phyloP scores from a whole-genome alignment of 2,888 invertebrate species.

The Rhorus exstirpatorius region DNA sequence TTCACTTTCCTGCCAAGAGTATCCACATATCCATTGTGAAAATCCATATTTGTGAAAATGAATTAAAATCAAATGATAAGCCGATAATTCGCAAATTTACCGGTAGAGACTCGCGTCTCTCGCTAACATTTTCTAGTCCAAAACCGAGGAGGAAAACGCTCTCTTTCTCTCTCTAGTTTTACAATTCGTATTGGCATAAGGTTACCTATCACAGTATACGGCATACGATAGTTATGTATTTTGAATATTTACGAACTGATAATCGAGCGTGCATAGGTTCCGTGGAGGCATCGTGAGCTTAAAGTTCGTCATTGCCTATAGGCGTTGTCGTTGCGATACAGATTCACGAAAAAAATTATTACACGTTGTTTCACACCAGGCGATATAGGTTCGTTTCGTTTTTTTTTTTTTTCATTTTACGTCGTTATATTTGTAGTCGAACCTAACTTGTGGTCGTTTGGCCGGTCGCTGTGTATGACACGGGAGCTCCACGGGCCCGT shows the following conservation, averaged over 20 bases:
- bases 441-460: conserved; percentile 72
- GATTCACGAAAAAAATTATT: background rate
- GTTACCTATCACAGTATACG: background rate
- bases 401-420: background rate
- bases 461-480: conserved; percentile 86
- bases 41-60: no score
- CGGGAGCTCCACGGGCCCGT: conserved; percentile 86
- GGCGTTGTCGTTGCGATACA: background rate
- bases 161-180: background rate
- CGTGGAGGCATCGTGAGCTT: background rate
- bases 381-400: no score
- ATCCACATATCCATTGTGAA: no score
- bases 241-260: conserved; percentile 11
- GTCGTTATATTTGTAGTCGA: background rate
- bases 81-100: no score
- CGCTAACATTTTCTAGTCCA: background rate
- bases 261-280: conserved; percentile 1
- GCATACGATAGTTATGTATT: background rate
- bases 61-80: no score
- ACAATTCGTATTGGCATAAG: background rate
- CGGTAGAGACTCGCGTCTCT: no score
- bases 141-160: background rate
- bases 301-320: background rate
- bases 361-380: background rate
- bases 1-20: no score